Base-by-base conservation (phyloP, 35 echinoderm and acorn worm species). In the Heliocidaris erythrogramma region DNA sequence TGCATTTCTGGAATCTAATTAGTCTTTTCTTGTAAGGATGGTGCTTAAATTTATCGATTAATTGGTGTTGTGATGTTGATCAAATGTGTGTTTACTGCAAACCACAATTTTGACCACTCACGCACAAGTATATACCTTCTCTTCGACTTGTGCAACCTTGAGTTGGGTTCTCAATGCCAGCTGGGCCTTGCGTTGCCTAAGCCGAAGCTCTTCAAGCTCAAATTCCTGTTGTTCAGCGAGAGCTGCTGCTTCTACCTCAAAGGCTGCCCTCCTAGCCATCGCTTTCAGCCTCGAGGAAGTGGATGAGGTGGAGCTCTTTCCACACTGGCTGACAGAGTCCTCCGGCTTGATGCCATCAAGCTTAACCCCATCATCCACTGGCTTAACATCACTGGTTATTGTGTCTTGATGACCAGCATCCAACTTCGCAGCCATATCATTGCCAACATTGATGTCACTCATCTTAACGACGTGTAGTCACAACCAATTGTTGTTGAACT, bases 271-370 rank as follows among this genome's bases (percentile, higher is more conserved):
- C 49, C 49, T 94, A 30, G 92, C 92, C 92, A 71, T 94, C 42
- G 32, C 53, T 18, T 94, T 61, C 32, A 71, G 24, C 49, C 92
- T 94, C 17, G 48, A 56, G 8, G 92, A 47, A 24, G 92, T 56
- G 5, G 92, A 56, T 30, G 48, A 6, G 9, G 56, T 94, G 10
- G 92, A n/a, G 59, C 56, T 92, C 35, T 48, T 30, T 17, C 92
- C 59, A 59, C 92, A 94, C 56, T 94, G 92, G 59, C 92, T 71
- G 17, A 61, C 92, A n/a, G n/a, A n/a, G n/a, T n/a, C n/a, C n/a
- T n/a, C n/a, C n/a, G n/a, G n/a, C n/a, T n/a, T n/a, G n/a, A n/a
- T n/a, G n/a, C n/a, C n/a, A n/a, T n/a, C n/a, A n/a, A n/a, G n/a
- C n/a, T n/a, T n/a, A n/a, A n/a, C n/a, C n/a, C n/a, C n/a, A 9